Evolutionary conservation across 2,888 invertebrate species (phyloP), one percentile per base, ranked within the genome.

Genomic region (Dorcus parallelipipedus): DNA sequence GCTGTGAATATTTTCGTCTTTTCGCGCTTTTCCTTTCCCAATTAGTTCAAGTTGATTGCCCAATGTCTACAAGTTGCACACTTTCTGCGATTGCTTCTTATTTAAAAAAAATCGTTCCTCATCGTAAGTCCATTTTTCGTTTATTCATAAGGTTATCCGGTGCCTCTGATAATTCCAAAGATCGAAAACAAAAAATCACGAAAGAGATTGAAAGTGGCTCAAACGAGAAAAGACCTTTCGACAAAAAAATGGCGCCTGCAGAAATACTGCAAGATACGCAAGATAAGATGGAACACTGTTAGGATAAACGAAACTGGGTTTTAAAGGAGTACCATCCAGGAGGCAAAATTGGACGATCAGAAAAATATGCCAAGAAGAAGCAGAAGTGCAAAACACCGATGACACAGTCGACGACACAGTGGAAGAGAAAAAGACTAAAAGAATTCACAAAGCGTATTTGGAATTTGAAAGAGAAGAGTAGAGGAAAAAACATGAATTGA

Each of bases 201-300:
- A 20, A 20, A 20, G 20, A 20, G 20, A 20, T 20, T 3, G 20
- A 20, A 20, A 20, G 20, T 20, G 20, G 20, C 9, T 6, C 3
- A 38, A 49, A 49, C 51, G 14, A 39, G 26, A 85, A 85, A 67
- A 86, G 84, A 71, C 82, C 82, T 0, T 89, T 89, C 72, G 84
- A 89, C 67, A 89, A 89, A 63, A 63, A 79, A 81, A 33, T 89
- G 87, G 70, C 80, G 88, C 39, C 67, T 86, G 40, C 82, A 87
- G 66, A 87, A 86, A 69, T 89, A 88, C 69, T 88, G 87, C 67
- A 86, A 87, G 54, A 69, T 86, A 85, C 14, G 14, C 1, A 1
- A 84, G 64, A 78, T 78, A 49, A n/a, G n/a, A n/a, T n/a, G n/a
- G n/a, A n/a, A n/a, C n/a, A n/a, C n/a, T n/a, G n/a, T n/a, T n/a